phyloP scores from a whole-genome alignment of 1,140 invertebrate genomes.

The Plutomurus gul region DNA sequence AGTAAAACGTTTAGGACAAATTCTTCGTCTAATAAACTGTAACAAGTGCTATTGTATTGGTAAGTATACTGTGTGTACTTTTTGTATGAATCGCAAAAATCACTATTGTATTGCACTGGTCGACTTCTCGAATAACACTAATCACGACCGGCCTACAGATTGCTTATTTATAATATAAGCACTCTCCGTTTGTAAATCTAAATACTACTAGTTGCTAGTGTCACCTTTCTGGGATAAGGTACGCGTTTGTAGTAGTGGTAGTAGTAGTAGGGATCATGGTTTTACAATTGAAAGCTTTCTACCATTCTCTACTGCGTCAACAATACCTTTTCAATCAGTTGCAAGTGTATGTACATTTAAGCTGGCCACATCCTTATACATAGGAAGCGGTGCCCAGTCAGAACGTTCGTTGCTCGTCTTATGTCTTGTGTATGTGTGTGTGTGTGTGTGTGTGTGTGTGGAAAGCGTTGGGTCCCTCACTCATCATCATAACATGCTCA shows the following conservation, averaged over 20 bases:
- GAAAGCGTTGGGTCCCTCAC: neutral
- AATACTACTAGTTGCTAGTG: too few relatives aligned
- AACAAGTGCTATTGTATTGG: neutral
- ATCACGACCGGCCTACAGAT: conserved; percentile 30
- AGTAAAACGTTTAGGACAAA: too few relatives aligned
- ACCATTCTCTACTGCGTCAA: neutral
- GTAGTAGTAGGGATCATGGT: neutral
- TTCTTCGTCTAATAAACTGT: too few relatives aligned
- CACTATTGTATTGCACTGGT: conserved; percentile 24
- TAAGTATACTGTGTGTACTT: neutral
- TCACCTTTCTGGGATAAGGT: too few relatives aligned
- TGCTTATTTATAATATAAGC: conserved; percentile 18
- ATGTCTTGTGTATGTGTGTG: neutral
- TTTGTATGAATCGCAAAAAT: conserved; percentile 32
- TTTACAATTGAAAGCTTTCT: conserved; percentile 4
- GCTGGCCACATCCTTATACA: conserved; percentile 16
- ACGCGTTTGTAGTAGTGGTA: neutral
- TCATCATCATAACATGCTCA: neutral
- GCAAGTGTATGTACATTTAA: neutral
- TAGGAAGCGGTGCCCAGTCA: neutral
- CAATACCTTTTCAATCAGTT: neutral
- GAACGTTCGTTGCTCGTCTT: conserved; percentile 3
- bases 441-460: conserved; percentile 19
- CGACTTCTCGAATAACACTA: conserved; percentile 21
- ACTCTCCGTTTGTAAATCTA: neutral